Evolutionary conservation across 2,888 invertebrate species (phyloP), one percentile per base, ranked within the genome.

Genomic region (Corbicula japonica): DNA sequence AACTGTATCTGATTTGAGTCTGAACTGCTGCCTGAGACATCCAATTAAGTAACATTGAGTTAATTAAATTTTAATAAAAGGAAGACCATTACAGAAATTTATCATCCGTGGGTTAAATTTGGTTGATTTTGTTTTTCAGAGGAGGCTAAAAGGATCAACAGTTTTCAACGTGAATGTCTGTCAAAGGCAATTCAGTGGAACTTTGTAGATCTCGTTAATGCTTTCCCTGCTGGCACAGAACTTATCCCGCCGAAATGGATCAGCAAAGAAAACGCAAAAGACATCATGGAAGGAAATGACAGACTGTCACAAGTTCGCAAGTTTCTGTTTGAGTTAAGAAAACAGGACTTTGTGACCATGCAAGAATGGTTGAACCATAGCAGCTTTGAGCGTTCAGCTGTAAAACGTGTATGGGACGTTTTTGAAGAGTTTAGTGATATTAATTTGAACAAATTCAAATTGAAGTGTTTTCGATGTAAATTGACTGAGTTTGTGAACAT

Each of bases 111-210:
- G 44, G 21, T n/a, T 44, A 3, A 26, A 30, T 46, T 26, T 46
- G 35, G 10, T 52, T 18, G 12, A 38, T 28, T 34, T 38, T 54
- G 10, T 66, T 15, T 81, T 81, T 21, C 65, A 81, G 80, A 66
- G 28, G 74, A 76, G 34, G 41, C 54, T 5, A 46, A 34, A 34
- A 26, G 73, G 26, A 61, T 70, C 4, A 56, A 63, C 8, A 41
- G 38, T 8, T 77, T 76, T 41, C 44, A 68, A 8, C 35, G 62
- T 28, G 80, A 81, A 58, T 76, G 76, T 52, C 32, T 81, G 30
- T 70, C 74, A 2, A 77, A 74, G 52, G 80, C 80, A 1, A 76
- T 81, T n/a, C 73, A 81, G 48, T 74, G 80, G 66, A 73, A 76
- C 52, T 23, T 71, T 18, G 74, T 74, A 23, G 80, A 81, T 52